Evolutionary conservation across 2,888 invertebrate genomes (phyloP), one percentile per base, ranked within the genome.

Genomic region (Pheosia gnoma): DNA sequence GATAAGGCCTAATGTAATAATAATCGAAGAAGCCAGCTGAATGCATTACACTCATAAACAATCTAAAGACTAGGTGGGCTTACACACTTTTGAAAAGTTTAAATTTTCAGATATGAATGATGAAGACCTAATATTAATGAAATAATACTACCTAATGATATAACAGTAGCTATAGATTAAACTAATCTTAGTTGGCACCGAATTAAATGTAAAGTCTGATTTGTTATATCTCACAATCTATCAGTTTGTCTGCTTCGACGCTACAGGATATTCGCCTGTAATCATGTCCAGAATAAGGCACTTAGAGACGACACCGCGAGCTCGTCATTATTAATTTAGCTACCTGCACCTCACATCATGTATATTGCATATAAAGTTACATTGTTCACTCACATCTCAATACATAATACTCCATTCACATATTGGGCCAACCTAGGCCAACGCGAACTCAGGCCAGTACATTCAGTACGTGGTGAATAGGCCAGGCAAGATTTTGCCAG

Each of bases 31-130:
- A 87, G 82, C 85, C 87, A 86, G 82, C 80, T 83, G 87, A 87
- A 84, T 82, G 81, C 82, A 81, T 82, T 82, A 80, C 85, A 86
- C 82, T 84, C 86, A 80, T 80, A 84, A 83, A 81, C 85, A 85
- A 81, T 86, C 84, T 88, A 89, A 86, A 90, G 91, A 93, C 93
- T 92, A 93, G 93, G 93, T 93, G 93, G 93, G 93, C 89, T 91
- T 87, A 84, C 76, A 83, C 80, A 87, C 84, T 86, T 88, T 88
- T 83, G 84, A 86, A 81, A 82, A 77, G 74, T 78, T 78, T 72
- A 71, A 65, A 76, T 74, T 78, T 75, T 79, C 74, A 68, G 75
- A 72, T 65, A 80, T 79, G 73, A 67, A 66, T 53, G 65, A 71
- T 68, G 59, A 57, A 61, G 69, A 75, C 65, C 67, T 77, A 72